phyloP scores from a whole-genome alignment of 2,797 vertebrate genomes.

The Mormyrus proboscirostris region DNA sequence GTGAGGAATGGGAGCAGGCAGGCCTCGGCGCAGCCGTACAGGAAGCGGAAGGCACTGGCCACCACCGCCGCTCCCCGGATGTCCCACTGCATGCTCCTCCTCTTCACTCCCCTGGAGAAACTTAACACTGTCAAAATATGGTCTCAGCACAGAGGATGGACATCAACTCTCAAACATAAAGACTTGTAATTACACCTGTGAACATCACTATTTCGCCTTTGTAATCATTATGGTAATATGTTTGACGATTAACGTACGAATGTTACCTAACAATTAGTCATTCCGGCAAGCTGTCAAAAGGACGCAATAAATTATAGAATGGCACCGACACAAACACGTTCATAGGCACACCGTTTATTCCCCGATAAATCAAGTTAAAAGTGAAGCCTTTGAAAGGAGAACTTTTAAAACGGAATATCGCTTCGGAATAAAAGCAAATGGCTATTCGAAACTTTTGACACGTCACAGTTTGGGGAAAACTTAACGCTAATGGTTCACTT shows the following conservation, averaged over 20 bases:
- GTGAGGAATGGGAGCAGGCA: slow-evolving; percentile 78
- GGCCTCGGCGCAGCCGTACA: slow-evolving; percentile 61
- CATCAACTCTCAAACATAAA: background rate
- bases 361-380: background rate
- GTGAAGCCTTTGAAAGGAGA: background rate
- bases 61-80: slow-evolving; percentile 64
- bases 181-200: background rate
- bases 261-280: background rate
- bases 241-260: background rate
- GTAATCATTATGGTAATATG: background rate
- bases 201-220: background rate
- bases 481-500: background rate
- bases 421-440: background rate
- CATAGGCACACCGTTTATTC: background rate
- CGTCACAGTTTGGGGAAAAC: background rate
- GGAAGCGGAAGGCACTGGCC: slow-evolving; percentile 64
- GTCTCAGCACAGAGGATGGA: background rate
- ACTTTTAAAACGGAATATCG: background rate
- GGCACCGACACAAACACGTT: background rate
- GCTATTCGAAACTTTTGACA: background rate
- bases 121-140: background rate
- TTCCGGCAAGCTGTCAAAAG: background rate
- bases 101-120: slow-evolving; percentile 57
- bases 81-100: slow-evolving; percentile 70
- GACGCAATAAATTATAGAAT: background rate